phyloP scores from a whole-genome alignment of 2,888 invertebrate species.

The Pyrgus malvae region DNA sequence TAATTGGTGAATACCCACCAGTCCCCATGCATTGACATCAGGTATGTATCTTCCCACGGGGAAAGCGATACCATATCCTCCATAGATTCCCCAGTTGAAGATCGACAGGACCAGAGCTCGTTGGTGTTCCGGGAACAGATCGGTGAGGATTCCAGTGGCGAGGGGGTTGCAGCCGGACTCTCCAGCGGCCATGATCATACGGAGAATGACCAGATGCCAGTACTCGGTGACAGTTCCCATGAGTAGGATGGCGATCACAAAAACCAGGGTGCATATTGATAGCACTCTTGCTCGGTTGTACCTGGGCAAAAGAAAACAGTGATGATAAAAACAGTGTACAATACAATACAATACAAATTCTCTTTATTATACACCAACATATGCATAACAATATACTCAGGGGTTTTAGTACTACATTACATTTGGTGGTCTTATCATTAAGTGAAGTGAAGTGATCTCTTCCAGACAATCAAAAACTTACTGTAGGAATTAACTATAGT shows the following conservation, averaged over 20 bases:
- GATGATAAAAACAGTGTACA: no score
- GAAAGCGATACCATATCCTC: conserved; percentile 95
- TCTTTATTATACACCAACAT: no score
- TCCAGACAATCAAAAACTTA: no score
- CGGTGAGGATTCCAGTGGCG: conserved; percentile 91
- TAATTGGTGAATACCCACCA: conserved; percentile 83
- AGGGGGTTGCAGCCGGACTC: conserved; percentile 94
- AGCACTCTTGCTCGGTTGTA: conserved; percentile 89
- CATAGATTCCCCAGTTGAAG: conserved; percentile 98
- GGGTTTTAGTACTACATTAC: no score
- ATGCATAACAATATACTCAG: no score
- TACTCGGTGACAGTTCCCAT: conserved; percentile 92
- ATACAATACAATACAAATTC: no score
- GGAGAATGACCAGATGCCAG: conserved; percentile 93
- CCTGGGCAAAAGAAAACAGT: no score
- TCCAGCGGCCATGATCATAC: conserved; percentile 93
- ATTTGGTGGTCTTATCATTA: no score
- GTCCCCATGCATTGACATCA: conserved; percentile 85
- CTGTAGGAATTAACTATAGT: no score
- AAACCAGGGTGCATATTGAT: conserved; percentile 88
- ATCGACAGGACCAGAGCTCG: conserved; percentile 94
- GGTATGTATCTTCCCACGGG: conserved; percentile 94
- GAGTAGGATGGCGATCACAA: conserved; percentile 91
- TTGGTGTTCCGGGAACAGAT: conserved; percentile 90
- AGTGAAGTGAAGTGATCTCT: no score